Percentiles rank a stretch among this genome's conserved stretches.
These are phyloP conservation scores for Phyto melanocephala DNA, from an alignment of 2,888 invertebrate species.

Conservation along the genomic window DNA sequence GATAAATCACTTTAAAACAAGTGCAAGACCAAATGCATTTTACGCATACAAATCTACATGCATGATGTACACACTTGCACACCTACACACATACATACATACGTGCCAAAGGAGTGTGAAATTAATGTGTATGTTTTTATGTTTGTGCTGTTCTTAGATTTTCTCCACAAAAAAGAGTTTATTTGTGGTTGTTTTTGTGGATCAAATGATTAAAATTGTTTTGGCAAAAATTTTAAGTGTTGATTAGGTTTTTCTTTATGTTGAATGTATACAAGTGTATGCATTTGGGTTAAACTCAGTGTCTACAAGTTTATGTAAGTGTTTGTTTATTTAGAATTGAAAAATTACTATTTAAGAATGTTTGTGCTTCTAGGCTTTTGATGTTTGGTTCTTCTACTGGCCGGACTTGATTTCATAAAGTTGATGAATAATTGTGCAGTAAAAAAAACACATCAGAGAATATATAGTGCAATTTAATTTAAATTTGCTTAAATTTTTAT, in stretches of 20 bases:
- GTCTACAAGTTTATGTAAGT: background rate
- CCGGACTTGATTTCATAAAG: slow-evolving; percentile 49
- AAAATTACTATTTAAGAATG: slow-evolving; percentile 61
- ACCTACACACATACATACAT: slow-evolving; percentile 13
- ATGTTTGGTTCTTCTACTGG: slow-evolving; percentile 1
- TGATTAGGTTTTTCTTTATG: slow-evolving; percentile 69
- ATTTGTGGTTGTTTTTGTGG: slow-evolving; percentile 70
- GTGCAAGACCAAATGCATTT: slow-evolving; percentile 49
- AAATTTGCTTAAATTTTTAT: slow-evolving; percentile 22
- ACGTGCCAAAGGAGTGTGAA: background rate
- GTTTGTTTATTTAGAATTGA: slow-evolving; percentile 49
- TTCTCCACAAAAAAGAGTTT: slow-evolving; percentile 62
- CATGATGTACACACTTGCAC: background rate
- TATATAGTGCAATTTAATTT: slow-evolving; percentile 48
- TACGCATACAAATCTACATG: background rate
- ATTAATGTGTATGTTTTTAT: slow-evolving; percentile 2
- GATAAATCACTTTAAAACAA: slow-evolving; percentile 65
- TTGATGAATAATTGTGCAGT: slow-evolving; percentile 18
- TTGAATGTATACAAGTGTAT: background rate
- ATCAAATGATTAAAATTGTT: slow-evolving; percentile 73
- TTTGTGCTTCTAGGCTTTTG: slow-evolving; percentile 16
- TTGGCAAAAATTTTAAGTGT: slow-evolving; percentile 69
- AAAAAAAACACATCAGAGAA: background rate
- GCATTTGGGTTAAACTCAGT: background rate
- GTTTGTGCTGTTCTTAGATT: slow-evolving; percentile 27